Evolutionary conservation across 1,140 invertebrate genomes (phyloP), one percentile per base, ranked within the genome.

Genomic region (Chrysoperla carnea): DNA sequence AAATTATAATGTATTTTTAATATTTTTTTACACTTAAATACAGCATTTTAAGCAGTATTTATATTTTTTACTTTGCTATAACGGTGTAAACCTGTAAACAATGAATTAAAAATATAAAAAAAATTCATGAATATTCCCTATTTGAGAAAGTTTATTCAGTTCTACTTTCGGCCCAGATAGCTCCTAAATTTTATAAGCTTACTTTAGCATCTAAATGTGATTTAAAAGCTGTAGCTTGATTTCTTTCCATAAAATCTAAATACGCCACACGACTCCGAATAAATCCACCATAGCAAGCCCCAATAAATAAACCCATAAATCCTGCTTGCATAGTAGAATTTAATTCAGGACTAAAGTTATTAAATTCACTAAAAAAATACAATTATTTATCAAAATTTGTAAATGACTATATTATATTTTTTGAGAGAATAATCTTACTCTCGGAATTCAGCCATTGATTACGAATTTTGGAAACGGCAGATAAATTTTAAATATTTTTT

Each of bases 131-230:
- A n/a, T n/a, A n/a, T n/a, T n/a, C n/a, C n/a, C n/a, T n/a, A n/a
- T n/a, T n/a, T n/a, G n/a, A n/a, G n/a, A n/a, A n/a, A n/a, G n/a
- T n/a, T n/a, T n/a, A n/a, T n/a, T n/a, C n/a, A n/a, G n/a, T n/a
- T n/a, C n/a, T n/a, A n/a, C n/a, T n/a, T n/a, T n/a, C n/a, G n/a
- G n/a, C n/a, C n/a, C n/a, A n/a, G n/a, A n/a, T n/a, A n/a, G n/a
- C n/a, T n/a, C n/a, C n/a, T n/a, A n/a, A n/a, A n/a, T n/a, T n/a
- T n/a, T n/a, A n/a, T n/a, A n/a, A 23, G 46, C 39, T 47, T 65
- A 78, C 76, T 62, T 81, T 77, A 3, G 81, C 81, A 46, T 80
- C 66, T 8, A 73, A 57, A 38, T 79, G 75, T 43, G 66, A 72
- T 37, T 59, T 58, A 58, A 80, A 86, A 7, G 63, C 61, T 27